Conservation (phyloP, 2,888 invertebrate species). For the Rhaphigaster nebulosa region DNA sequence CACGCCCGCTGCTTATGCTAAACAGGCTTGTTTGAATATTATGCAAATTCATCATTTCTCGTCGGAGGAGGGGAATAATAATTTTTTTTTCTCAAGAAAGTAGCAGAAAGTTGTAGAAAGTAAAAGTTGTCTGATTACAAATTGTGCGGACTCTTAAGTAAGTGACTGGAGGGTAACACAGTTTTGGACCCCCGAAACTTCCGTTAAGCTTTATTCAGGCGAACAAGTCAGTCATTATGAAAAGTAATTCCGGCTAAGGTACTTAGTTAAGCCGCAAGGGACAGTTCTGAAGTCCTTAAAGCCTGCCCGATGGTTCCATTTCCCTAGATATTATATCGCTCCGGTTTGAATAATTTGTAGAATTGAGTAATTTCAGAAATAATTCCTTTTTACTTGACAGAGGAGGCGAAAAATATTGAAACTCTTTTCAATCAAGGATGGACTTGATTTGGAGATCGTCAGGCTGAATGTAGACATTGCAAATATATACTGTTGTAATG, state of each 20-base stretch:
- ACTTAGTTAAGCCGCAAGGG: neutral
- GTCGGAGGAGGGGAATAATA: neutral
- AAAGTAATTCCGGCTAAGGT: neutral
- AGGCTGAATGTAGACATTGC: no score
- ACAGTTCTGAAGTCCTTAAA: neutral
- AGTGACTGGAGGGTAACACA: neutral
- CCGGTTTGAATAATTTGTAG: neutral
- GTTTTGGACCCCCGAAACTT: neutral
- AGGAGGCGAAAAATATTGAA: neutral
- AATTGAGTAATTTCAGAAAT: neutral
- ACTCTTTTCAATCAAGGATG: neutral
- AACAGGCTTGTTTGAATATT: conserved; percentile 58
- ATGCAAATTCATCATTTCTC: conserved; percentile 58
- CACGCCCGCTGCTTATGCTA: conserved; percentile 56
- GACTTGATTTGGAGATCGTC: no score
- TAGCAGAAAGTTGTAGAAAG: conserved; percentile 52
- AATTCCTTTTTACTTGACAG: no score
- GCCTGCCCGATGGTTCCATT: neutral
- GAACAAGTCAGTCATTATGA: conserved; percentile 25
- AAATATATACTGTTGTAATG: no score
- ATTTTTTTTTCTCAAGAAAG: neutral
- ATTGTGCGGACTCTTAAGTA: conserved; percentile 49
- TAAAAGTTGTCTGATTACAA: conserved; percentile 59
- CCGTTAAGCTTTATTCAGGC: neutral
- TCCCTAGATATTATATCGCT: neutral